Percentiles rank a stretch among this genome's conserved stretches.
Evolutionary conservation across 2,888 invertebrate species (phyloP).

Genomic region (Sphecodes monilicornis): DNA sequence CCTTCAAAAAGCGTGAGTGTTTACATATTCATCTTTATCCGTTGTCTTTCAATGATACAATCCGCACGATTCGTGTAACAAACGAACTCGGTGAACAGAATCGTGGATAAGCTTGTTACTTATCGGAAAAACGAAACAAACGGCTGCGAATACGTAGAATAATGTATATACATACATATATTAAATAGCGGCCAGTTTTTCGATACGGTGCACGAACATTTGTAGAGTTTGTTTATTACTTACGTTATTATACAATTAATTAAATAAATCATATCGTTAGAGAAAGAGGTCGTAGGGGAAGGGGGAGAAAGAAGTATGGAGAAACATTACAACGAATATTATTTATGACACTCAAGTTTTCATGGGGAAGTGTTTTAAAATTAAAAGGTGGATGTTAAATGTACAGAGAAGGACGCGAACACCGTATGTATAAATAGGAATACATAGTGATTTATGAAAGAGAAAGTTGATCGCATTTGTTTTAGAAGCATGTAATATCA

Average conservation of each 20-base stretch:
- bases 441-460: constrained; percentile 21
- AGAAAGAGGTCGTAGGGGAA: neutral
- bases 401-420: neutral
- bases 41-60: neutral
- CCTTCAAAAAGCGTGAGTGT: constrained; percentile 46
- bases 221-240: neutral
- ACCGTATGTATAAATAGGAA: constrained; percentile 13
- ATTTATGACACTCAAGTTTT: neutral
- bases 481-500: constrained; percentile 24
- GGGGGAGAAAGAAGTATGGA: neutral
- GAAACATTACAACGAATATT: neutral
- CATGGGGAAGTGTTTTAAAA: neutral
- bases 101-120: constrained; percentile 8
- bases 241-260: neutral
- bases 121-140: neutral
- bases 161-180: neutral
- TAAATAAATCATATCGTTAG: neutral
- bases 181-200: neutral
- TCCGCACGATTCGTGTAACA: constrained; percentile 44
- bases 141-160: neutral
- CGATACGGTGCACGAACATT: neutral
- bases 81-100: constrained; percentile 34
- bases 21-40: constrained; percentile 12
- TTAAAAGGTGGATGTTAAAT: neutral
- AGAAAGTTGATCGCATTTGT: constrained; percentile 45